Percentiles rank a stretch among this genome's conserved stretches.
Conservation (phyloP, 1,140 invertebrate species). For the Hesperophylax magnus region DNA sequence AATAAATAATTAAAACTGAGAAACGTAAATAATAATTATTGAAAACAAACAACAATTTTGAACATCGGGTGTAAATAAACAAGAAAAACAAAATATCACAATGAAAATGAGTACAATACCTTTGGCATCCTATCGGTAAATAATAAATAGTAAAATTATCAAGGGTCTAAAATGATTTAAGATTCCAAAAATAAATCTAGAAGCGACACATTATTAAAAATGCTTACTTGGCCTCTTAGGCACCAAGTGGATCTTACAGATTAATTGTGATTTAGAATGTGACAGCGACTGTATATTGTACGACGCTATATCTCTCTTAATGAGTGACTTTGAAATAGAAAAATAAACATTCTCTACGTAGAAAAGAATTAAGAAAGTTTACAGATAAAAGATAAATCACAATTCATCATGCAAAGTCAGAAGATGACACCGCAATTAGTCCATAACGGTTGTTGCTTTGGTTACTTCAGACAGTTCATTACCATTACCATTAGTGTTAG, state of each 20-base stretch:
- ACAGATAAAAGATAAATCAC: constrained; percentile 40
- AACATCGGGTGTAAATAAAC: background rate
- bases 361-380: constrained; percentile 35
- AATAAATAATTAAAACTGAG: no score
- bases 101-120: constrained; percentile 1
- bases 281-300: constrained; percentile 6
- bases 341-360: constrained; percentile 26
- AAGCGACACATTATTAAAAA: constrained; percentile 23
- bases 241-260: constrained; percentile 18
- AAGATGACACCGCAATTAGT: constrained; percentile 3
- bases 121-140: background rate
- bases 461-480: constrained; percentile 27
- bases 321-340: constrained; percentile 26
- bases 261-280: constrained; percentile 36
- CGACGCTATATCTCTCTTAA: background rate
- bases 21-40: no score
- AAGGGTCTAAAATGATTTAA: constrained; percentile 12
- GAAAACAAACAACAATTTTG: no score
- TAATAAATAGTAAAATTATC: background rate
- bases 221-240: constrained; percentile 10
- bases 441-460: background rate
- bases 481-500: no score
- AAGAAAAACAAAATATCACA: constrained; percentile 5
- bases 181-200: constrained; percentile 21
- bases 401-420: constrained; percentile 43